Base-by-base conservation (phyloP, 2,888 invertebrate species). In the Cosmia pyralina region DNA sequence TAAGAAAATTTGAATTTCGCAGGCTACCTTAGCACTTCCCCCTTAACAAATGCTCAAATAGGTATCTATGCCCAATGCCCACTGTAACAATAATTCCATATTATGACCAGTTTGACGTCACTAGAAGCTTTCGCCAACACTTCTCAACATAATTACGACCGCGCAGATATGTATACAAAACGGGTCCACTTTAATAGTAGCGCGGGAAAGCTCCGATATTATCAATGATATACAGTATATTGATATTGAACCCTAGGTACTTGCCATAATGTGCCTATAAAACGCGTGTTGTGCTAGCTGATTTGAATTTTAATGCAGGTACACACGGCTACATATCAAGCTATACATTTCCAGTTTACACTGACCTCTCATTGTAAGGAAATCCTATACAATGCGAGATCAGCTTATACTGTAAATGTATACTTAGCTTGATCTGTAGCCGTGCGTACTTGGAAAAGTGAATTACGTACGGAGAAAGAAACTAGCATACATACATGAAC, bases 81-180 rank as follows among this genome's bases (percentile, higher is more conserved):
- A 62, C 28, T 75, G n/a, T n/a, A n/a, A n/a, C n/a, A n/a, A n/a
- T n/a, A 74, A 60, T 46, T 0, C 7, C 15, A 57, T 10, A 22
- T 48, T 7, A 44, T 13, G 17, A 11, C 44, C 17, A 28, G 17
- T 78, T 50, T 10, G 17, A 59, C 58, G 64, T 72, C 52, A 19
- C 46, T 13, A n/a, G 46, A 52, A 52, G 48, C 64, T 77, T 77
- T 79, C 79, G 38, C 72, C 11, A n/a, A 17, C 63, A 48, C 79
- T 41, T 62, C 15, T 79, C 38, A 55, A 73, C 52, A 79, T 46
- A 13, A 52, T n/a, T 19, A 55, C 57, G 50, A 38, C 34, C 11
- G 15, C n/a, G 38, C 17, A 38, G 22, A 34, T 48, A 63, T n/a
- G n/a, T n/a, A n/a, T 17, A 58, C 52, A 63, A 48, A 53, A 53